phyloP scores from a whole-genome alignment of 1,140 invertebrate genomes.

The Drosophila kurseongensis region DNA sequence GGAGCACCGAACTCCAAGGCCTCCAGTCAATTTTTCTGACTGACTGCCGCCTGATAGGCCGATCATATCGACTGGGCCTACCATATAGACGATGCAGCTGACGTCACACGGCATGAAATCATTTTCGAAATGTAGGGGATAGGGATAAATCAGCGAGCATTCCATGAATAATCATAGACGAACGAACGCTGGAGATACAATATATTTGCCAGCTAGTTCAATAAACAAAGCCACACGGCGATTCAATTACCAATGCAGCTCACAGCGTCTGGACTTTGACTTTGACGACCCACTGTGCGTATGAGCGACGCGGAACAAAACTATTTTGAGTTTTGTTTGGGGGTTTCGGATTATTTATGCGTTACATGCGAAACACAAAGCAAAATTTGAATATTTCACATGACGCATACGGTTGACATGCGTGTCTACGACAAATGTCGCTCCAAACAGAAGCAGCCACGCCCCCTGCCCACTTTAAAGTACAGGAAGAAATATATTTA shows the following conservation, averaged over 20 bases:
- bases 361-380: conserved; percentile 65
- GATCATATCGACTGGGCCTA: not conserved
- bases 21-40: conserved; percentile 4
- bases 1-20: conserved; percentile 64
- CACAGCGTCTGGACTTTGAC: conserved; percentile 55
- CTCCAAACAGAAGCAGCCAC: conserved; percentile 56
- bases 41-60: conserved; percentile 18
- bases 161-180: conserved; percentile 65
- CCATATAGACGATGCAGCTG: conserved; percentile 36
- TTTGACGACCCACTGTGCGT: conserved; percentile 71
- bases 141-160: conserved; percentile 57
- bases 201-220: conserved; percentile 61
- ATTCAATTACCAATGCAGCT: conserved; percentile 61
- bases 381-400: conserved; percentile 64
- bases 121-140: conserved; percentile 14
- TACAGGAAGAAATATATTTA: conserved; percentile 18
- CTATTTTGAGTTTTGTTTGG: conserved; percentile 20
- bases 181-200: conserved; percentile 21
- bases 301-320: conserved; percentile 77
- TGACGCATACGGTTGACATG: conserved; percentile 70
- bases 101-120: conserved; percentile 39
- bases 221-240: conserved; percentile 55
- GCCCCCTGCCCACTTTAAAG: not conserved
- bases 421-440: conserved; percentile 40
- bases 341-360: conserved; percentile 70